These are phyloP conservation scores for Chironomus tentans DNA, from an alignment of 2,888 invertebrate genomes.

Conservation along the genomic window DNA sequence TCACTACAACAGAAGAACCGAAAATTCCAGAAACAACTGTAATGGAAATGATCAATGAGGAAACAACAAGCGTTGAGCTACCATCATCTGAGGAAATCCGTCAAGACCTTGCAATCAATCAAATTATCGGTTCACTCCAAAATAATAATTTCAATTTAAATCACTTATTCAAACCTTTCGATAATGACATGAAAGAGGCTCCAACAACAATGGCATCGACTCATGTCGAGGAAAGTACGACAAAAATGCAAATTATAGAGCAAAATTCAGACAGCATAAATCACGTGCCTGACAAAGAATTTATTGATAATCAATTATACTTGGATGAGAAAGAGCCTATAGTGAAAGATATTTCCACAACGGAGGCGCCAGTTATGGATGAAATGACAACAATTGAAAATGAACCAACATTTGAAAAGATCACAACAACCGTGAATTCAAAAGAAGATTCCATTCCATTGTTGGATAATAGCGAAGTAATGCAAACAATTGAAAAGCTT, in stretches of 20 bases:
- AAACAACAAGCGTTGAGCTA: neutral
- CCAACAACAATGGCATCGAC: neutral
- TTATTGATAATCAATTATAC: conserved; percentile 34
- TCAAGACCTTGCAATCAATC: conserved; percentile 21
- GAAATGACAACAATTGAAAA: neutral
- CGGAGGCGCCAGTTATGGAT: conserved; percentile 24
- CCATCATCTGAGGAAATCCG: conserved; percentile 16
- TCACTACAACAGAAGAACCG: conserved; percentile 31
- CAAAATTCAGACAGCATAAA: neutral
- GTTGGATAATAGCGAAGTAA: conserved; percentile 18
- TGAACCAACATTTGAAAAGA: neutral
- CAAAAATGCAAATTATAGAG: neutral
- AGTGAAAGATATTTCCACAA: conserved; percentile 32
- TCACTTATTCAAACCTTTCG: neutral
- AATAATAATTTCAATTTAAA: conserved; percentile 1
- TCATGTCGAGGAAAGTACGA: neutral
- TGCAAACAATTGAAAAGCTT: conserved; percentile 22
- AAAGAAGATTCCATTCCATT: neutral
- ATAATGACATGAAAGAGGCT: neutral
- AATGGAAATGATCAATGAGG: neutral
- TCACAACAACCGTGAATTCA: neutral
- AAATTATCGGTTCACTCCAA: conserved; percentile 28
- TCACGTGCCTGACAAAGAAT: conserved; percentile 29
- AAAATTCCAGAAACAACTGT: neutral
- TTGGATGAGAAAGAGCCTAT: conserved; percentile 35